These are phyloP conservation scores for Hydrophis major DNA, from an alignment of 2,797 vertebrate genomes.

Conservation along the genomic window DNA sequence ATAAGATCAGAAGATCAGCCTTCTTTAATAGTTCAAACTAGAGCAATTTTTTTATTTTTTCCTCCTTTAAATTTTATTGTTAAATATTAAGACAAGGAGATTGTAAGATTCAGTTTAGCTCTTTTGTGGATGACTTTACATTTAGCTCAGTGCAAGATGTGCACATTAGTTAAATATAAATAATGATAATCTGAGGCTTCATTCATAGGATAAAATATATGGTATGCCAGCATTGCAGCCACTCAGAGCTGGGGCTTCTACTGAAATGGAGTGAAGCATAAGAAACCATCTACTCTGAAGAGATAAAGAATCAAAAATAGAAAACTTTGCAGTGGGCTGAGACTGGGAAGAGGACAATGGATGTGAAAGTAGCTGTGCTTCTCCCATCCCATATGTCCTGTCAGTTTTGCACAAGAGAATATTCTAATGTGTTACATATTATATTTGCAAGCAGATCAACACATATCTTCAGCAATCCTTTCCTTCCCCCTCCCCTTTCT, in stretches of 20 bases:
- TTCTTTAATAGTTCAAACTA: constrained; percentile 18
- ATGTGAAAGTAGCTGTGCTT: background rate
- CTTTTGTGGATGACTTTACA: constrained; percentile 54
- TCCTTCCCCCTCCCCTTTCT: background rate
- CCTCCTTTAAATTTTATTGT: constrained; percentile 17
- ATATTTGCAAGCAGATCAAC: background rate
- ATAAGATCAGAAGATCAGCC: background rate
- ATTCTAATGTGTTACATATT: background rate
- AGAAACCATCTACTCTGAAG: constrained; percentile 22
- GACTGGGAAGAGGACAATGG: background rate
- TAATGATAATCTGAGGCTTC: constrained; percentile 47
- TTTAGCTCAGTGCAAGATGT: constrained; percentile 47
- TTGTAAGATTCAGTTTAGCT: constrained; percentile 45
- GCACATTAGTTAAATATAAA: constrained; percentile 33
- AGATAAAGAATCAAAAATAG: background rate
- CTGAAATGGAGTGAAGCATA: constrained; percentile 25
- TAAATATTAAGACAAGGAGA: constrained; percentile 19
- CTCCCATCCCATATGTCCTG: background rate
- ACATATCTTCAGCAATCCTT: background rate
- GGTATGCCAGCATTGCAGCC: constrained; percentile 35
- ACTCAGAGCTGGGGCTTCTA: constrained; percentile 25
- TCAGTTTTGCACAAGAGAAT: background rate
- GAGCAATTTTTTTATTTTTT: constrained; percentile 31
- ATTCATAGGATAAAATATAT: constrained; percentile 35
- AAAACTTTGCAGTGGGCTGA: background rate